Conservation (phyloP, 2,113 vertebrate genomes). For the Neomonachus schauinslandi region DNA sequence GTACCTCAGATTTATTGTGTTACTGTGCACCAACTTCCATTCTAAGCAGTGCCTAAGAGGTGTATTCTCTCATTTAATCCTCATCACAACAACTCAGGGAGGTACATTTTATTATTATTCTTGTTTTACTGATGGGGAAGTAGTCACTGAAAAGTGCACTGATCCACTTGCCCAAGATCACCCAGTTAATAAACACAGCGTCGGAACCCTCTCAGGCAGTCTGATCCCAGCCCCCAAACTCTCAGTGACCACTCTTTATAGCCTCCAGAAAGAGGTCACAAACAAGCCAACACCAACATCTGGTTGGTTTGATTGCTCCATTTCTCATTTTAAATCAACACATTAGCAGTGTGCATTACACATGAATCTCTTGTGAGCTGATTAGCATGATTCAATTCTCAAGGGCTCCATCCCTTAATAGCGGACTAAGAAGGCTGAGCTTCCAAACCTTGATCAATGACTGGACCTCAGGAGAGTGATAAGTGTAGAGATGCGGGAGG, state of each 20-base stretch:
- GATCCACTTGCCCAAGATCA: neutral
- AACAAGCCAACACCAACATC: neutral
- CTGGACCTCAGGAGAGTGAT: neutral
- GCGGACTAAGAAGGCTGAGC: neutral
- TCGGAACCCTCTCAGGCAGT: neutral
- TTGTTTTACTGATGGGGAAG: neutral
- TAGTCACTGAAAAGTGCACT: neutral
- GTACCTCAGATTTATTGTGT: neutral
- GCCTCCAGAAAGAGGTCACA: constrained; percentile 40
- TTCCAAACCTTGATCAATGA: neutral
- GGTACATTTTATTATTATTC: neutral
- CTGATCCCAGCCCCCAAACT: neutral
- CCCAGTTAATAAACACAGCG: neutral
- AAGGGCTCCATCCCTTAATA: neutral
- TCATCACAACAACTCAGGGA: neutral
- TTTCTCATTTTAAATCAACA: constrained; percentile 50
- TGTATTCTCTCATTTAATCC: neutral
- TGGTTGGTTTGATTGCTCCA: neutral
- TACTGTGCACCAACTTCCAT: neutral
- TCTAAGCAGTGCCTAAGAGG: neutral
- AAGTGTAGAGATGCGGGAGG: neutral
- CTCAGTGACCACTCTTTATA: neutral
- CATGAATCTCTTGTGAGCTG: constrained; percentile 31
- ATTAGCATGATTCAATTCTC: neutral
- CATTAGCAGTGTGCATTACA: neutral